These are phyloP conservation scores for Drosophila novamexicana DNA, from an alignment of 1,140 invertebrate genomes.

Conservation along the genomic window DNA sequence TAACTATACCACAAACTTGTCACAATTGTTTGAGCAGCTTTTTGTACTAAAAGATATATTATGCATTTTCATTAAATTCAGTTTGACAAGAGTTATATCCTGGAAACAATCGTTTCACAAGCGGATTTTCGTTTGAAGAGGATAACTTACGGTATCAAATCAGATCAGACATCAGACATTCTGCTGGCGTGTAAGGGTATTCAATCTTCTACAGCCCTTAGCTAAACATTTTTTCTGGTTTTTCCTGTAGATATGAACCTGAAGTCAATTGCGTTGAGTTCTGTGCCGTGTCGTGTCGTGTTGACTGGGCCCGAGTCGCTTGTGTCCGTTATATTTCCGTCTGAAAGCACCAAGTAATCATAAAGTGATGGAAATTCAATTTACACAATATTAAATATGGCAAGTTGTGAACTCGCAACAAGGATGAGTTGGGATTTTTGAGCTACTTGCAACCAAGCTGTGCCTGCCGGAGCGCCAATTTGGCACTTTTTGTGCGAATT, in stretches of 20 bases:
- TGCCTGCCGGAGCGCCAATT: slow-evolving; percentile 49
- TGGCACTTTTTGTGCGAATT: slow-evolving; percentile 42
- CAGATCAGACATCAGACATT: background rate
- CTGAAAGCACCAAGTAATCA: slow-evolving; percentile 75
- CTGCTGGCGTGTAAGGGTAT: background rate
- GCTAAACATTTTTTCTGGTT: background rate
- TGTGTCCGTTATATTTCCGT: slow-evolving; percentile 56
- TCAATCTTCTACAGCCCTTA: background rate
- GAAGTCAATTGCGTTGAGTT: slow-evolving; percentile 32
- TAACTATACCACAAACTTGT: no score
- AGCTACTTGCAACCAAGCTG: background rate
- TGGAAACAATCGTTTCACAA: no score
- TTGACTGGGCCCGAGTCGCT: slow-evolving; percentile 17
- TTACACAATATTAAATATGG: slow-evolving; percentile 79
- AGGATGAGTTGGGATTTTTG: slow-evolving; percentile 1
- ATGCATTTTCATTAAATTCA: no score
- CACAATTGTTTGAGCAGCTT: no score
- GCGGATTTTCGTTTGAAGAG: no score
- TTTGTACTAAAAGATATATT: no score
- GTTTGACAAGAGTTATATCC: no score
- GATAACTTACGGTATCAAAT: background rate
- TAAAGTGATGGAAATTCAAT: slow-evolving; percentile 83
- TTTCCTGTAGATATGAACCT: background rate
- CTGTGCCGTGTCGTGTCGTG: background rate
- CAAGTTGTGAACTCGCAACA: slow-evolving; percentile 38